A percentile compares a stretch with the other conserved stretches of the same genome.
These are phyloP conservation scores for Cepaea nemoralis DNA, from an alignment of 1,140 invertebrate genomes.

Conservation along the genomic window DNA sequence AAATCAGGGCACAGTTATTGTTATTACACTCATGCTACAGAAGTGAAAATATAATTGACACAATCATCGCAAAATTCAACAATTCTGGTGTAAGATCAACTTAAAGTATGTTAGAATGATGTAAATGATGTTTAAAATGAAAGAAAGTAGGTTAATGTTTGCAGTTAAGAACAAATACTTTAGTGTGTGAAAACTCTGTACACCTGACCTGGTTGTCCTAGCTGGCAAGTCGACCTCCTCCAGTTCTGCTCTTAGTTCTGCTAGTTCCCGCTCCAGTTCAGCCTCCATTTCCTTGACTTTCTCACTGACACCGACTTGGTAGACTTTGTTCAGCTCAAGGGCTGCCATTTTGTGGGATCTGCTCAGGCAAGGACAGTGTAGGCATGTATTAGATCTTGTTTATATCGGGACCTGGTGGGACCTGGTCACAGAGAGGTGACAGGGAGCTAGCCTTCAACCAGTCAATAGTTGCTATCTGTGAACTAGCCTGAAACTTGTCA, in stretches of 20 bases:
- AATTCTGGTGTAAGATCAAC: background rate
- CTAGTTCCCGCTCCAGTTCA: constrained; percentile 64
- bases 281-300: constrained; percentile 66
- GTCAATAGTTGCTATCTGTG: too few relatives aligned
- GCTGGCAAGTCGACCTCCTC: constrained; percentile 69
- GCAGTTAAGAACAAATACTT: background rate
- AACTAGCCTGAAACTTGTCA: too few relatives aligned
- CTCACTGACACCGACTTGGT: constrained; percentile 58
- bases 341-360: constrained; percentile 15
- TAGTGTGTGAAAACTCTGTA: too few relatives aligned
- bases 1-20: too few relatives aligned
- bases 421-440: too few relatives aligned
- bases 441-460: too few relatives aligned
- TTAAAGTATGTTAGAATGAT: too few relatives aligned
- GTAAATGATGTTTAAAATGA: background rate
- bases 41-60: background rate
- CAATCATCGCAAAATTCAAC: background rate
- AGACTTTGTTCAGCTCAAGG: constrained; percentile 59
- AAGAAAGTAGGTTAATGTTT: background rate
- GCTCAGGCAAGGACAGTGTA: too few relatives aligned
- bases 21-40: too few relatives aligned
- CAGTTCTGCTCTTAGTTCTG: constrained; percentile 68
- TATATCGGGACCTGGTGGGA: too few relatives aligned
- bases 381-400: too few relatives aligned
- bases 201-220: constrained; percentile 60